Percentiles rank a stretch among this genome's conserved stretches.
Conservation (phyloP, 2,113 vertebrate species). For the Istiophorus platypterus region DNA sequence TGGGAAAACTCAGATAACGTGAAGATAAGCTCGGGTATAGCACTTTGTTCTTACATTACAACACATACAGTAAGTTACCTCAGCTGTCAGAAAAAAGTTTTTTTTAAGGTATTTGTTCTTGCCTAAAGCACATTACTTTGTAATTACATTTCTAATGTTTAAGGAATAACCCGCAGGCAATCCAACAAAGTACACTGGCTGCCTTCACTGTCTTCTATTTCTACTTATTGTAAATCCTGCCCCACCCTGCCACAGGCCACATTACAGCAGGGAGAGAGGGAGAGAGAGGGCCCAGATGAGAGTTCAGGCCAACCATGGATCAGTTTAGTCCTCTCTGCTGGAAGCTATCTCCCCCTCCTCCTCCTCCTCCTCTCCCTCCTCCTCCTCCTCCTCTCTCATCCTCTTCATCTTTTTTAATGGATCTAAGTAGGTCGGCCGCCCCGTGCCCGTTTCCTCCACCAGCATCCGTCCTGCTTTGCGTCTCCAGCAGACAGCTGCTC, state of each 20-base stretch:
- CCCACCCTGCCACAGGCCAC: constrained; percentile 62
- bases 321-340: constrained; percentile 24
- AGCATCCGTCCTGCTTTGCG: constrained; percentile 62
- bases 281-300: constrained; percentile 8
- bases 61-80: no score
- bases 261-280: constrained; percentile 36
- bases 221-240: constrained; percentile 35
- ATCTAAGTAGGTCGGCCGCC: constrained; percentile 63
- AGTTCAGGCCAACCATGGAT: constrained; percentile 32
- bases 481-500: constrained; percentile 39
- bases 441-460: constrained; percentile 45
- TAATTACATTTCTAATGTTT: background rate
- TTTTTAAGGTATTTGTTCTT: background rate
- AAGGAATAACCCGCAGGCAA: background rate
- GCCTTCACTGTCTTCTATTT: constrained; percentile 1
- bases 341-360: constrained; percentile 20
- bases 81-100: no score
- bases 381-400: constrained; percentile 3
- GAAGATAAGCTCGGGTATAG: no score
- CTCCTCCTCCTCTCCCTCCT: background rate
- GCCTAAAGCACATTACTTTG: background rate
- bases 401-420: constrained; percentile 68
- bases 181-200: background rate
- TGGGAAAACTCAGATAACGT: no score
- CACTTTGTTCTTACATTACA: no score